Evolutionary conservation across 1,140 invertebrate genomes (phyloP), one percentile per base, ranked within the genome.

Genomic region (Sipha flava): DNA sequence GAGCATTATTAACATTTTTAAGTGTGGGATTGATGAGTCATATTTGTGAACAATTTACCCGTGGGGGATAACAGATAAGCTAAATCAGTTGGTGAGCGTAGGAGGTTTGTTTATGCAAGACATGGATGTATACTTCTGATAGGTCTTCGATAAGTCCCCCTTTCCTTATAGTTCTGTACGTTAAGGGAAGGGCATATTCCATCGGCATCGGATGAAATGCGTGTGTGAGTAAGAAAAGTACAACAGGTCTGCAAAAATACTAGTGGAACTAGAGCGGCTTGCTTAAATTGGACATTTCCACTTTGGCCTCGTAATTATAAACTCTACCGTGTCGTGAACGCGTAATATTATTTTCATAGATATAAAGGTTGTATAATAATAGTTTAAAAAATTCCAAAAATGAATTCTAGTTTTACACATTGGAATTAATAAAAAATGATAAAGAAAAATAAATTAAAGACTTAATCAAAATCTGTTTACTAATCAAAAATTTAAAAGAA

Each of bases 241-340:
- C 16, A 75, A 75, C 72, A 49, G 72, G 72, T 75, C 72, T 23
- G 47, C 21, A 23, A 72, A 75, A 73, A 57, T 23, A 75, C 49
- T 47, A 34, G 72, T 57, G 47, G 40, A 75, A 75, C 49, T 75
- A 40, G 72, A 75, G 72, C 72, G 72, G 52, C 29, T 57, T 75
- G 49, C 72, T 75, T 57, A 75, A 75, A 75, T 75, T 75, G 72
- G 72, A 37, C 72, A 75, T 75, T 54, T 75, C 72, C 72, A 75
- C 72, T 75, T 57, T 57, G 31, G 49, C 49, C 64, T 68, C 64
- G 40, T 68, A 40, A 66, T 43, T 66, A 6, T 29, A 54, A 54
- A 49, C 47, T 3, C 70, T 54, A 23, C 14, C 26, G 43, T n/a
- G 45, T 64, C 31, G 26, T 68, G 45, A 26, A 45, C 21, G 64